Conservation (phyloP, 2,888 invertebrate species). For the Ormyrus nitidulus region DNA sequence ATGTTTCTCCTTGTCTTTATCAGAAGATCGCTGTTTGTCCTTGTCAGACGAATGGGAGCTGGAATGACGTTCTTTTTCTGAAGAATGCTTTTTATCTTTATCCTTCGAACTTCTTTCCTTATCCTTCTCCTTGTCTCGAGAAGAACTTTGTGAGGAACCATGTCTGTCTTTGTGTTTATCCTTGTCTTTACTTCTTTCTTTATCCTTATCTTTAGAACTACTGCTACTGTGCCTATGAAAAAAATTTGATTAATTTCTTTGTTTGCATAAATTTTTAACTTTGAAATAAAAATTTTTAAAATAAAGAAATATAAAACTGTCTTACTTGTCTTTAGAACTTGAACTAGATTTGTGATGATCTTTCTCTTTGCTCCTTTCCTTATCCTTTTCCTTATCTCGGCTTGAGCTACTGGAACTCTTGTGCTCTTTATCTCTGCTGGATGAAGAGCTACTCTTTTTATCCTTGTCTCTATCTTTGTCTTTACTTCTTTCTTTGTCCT, state of each 20-base stretch:
- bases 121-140: conserved; percentile 71
- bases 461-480: conserved; percentile 78
- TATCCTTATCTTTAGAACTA: conserved; percentile 71
- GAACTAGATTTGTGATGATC: conserved; percentile 74
- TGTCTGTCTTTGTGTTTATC: conserved; percentile 74
- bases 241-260: conserved; percentile 29
- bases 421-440: conserved; percentile 75
- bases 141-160: conserved; percentile 72
- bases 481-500: conserved; percentile 65
- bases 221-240: conserved; percentile 72
- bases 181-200: conserved; percentile 73
- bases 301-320: conserved; percentile 18
- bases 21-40: conserved; percentile 66
- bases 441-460: conserved; percentile 78
- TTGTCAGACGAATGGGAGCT: conserved; percentile 68
- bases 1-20: conserved; percentile 74
- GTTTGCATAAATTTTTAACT: not conserved
- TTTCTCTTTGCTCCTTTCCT: conserved; percentile 76
- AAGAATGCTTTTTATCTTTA: conserved; percentile 71
- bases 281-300: not conserved
- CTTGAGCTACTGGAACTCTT: conserved; percentile 70
- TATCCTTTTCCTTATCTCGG: conserved; percentile 74
- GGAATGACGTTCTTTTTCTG: conserved; percentile 71
- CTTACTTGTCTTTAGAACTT: conserved; percentile 72
- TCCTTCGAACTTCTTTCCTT: conserved; percentile 65